Evolutionary conservation across 2,797 vertebrate species (phyloP), one percentile per base, ranked within the genome.

Genomic region (Melanotaenia pygmaea): DNA sequence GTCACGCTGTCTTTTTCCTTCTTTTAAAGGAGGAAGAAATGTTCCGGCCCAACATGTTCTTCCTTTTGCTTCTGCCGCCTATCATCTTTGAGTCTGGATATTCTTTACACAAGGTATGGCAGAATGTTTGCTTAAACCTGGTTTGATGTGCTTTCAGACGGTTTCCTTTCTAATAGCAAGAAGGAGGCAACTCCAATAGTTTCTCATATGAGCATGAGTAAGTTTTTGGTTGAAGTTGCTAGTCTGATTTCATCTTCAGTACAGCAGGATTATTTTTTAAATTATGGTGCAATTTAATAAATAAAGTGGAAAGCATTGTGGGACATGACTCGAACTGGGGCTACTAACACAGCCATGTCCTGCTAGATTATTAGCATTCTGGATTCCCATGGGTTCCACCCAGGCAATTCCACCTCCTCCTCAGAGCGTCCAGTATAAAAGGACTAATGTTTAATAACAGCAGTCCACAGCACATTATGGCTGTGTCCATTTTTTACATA

Each of bases 31-130:
- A 99, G 88, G 98, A 99, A 90, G 98, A 99, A 88, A 99, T 99
- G 98, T 99, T 99, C 91, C 95, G 97, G 53, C 98, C 98, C 80
- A 99, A 99, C 90, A 99, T 99, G 98, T 99, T 99, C 93, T 99
- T 99, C 91, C 96, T 99, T 56, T 94, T 99, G 84, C 93, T 99
- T 68, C 95, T 99, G 70, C 98, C 98, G 0, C 98, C 98, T 20
- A 99, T 99, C 83, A 99, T 99, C 93, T 99, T 99, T 92, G 98
- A 99, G 81, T 99, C 98, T 0, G 98, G 98, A 77, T 99, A 99
- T 87, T 99, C 98, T 5, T 90, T 99, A 60, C 98, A 99, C 80
- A 99, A 99, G 96, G 98, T 99, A 88, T 0, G 1, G n/a, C 38
- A 22, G 3, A 11, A 45, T 30, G 58, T 62, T 22, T 66, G 45